Conservation (phyloP, 2,113 vertebrate species). For the Taxidea taxus region DNA sequence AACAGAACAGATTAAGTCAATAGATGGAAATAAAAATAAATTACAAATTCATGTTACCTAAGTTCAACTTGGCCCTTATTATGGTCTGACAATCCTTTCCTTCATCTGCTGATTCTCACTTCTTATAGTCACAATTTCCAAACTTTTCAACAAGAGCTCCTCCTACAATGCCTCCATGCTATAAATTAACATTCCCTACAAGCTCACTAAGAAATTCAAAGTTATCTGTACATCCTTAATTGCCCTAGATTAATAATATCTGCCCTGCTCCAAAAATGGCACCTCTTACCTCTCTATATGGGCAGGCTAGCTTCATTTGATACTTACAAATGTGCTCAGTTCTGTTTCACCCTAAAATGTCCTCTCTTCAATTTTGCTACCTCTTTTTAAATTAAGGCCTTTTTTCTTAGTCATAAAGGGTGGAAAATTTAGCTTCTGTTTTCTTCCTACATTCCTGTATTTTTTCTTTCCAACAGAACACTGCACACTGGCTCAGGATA, state of each 20-base stretch:
- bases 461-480: not conserved
- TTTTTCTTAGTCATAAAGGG: not conserved
- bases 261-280: not conserved
- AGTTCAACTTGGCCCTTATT: not conserved
- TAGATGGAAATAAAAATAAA: not conserved
- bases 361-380: not conserved
- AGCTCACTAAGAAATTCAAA: not conserved
- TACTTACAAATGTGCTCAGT: not conserved
- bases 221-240: not conserved
- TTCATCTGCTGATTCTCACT: not conserved
- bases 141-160: not conserved
- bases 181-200: not conserved
- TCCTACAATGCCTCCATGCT: not conserved
- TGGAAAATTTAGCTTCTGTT: not conserved
- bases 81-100: not conserved
- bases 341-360: not conserved
- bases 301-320: not conserved
- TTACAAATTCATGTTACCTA: conserved; percentile 7
- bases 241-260: not conserved
- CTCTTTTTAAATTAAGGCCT: not conserved
- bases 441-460: not conserved
- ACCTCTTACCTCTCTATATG: not conserved
- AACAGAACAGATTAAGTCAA: not conserved
- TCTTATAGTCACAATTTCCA: not conserved
- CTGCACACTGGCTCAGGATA: not conserved